A percentile compares a stretch with the other conserved stretches of the same genome.
Evolutionary conservation across 2,113 vertebrate genomes (phyloP).

Genomic region (Etia nguti): DNA sequence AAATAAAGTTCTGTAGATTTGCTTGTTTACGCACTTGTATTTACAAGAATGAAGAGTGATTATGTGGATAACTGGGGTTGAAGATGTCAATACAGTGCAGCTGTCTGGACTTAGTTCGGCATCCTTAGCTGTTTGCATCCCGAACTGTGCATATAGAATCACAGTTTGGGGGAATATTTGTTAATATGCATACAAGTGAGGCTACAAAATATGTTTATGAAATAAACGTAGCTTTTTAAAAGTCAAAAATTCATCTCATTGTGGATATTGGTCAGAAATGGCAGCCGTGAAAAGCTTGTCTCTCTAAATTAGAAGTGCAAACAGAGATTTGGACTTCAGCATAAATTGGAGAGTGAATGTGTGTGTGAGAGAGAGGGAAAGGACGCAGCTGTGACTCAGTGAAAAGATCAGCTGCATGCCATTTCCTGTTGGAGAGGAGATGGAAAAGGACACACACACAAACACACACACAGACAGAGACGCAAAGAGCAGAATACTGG

Average conservation of each 20-base stretch:
- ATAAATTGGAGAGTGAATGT: neutral
- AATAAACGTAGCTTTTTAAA: neutral
- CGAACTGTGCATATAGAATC: neutral
- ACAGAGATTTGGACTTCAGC: constrained; percentile 12
- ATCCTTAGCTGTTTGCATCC: neutral
- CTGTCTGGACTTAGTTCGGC: neutral
- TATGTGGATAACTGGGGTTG: neutral
- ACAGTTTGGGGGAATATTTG: neutral
- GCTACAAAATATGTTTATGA: neutral
- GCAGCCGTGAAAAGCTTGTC: neutral
- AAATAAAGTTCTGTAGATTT: neutral
- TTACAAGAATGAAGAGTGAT: neutral
- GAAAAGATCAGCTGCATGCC: constrained; percentile 67
- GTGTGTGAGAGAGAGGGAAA: neutral
- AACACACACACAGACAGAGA: neutral
- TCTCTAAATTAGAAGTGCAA: neutral
- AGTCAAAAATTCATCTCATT: neutral
- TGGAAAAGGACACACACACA: constrained; percentile 17
- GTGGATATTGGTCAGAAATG: neutral
- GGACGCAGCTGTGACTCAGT: constrained; percentile 55
- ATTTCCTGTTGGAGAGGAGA: constrained; percentile 62
- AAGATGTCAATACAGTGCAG: neutral
- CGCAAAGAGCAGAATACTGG: constrained; percentile 26
- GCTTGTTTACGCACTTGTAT: neutral
- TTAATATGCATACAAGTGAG: neutral